Percentiles rank a stretch among this genome's conserved stretches.
Conservation (phyloP, 2,888 invertebrate species). For the Cheilosia vernalis region DNA sequence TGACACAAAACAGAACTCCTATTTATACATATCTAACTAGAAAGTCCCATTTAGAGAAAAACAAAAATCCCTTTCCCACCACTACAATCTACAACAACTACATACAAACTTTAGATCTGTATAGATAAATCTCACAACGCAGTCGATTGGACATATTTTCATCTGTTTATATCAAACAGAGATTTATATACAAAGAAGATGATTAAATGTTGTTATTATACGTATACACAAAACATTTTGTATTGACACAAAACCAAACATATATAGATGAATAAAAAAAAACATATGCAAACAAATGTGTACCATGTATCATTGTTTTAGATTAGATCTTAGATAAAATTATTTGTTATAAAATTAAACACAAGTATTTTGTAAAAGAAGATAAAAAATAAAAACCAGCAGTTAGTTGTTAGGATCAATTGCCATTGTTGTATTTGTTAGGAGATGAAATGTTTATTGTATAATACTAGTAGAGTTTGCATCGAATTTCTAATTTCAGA, state of each 20-base stretch:
- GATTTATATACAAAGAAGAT: constrained; percentile 46
- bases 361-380: constrained; percentile 59
- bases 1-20: constrained; percentile 49
- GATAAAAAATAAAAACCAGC: constrained; percentile 23
- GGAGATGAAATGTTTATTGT: constrained; percentile 46
- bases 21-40: constrained; percentile 67
- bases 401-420: constrained; percentile 55
- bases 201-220: constrained; percentile 48
- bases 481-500: constrained; percentile 68
- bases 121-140: constrained; percentile 53
- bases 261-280: constrained; percentile 29
- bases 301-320: constrained; percentile 68
- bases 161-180: constrained; percentile 22
- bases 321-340: constrained; percentile 46
- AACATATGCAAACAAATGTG: constrained; percentile 21
- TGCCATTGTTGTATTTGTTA: constrained; percentile 71
- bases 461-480: constrained; percentile 61
- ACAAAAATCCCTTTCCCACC: constrained; percentile 12
- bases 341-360: constrained; percentile 50
- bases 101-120: background rate
- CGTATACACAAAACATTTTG: constrained; percentile 59
- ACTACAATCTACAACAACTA: constrained; percentile 19
- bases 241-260: constrained; percentile 49
- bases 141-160: constrained; percentile 54
- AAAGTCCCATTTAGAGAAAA: background rate